Percentiles rank a stretch among this genome's conserved stretches.
Conservation (phyloP, 2,113 vertebrate species). For the Cyanoderma ruficeps region DNA sequence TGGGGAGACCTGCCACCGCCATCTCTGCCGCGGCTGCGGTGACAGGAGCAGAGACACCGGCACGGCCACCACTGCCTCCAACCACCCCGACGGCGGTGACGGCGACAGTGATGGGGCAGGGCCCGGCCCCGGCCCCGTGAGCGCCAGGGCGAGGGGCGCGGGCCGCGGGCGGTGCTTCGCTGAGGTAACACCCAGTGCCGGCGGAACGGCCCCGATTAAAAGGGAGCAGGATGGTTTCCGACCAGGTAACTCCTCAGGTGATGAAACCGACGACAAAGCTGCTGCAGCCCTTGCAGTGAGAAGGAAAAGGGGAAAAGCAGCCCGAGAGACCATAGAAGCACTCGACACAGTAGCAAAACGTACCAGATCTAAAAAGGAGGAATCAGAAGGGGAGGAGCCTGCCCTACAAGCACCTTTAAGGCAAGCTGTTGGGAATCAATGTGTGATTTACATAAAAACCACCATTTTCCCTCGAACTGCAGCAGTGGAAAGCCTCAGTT, state of each 20-base stretch:
- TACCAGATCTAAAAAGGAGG: not conserved
- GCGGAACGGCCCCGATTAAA: not conserved
- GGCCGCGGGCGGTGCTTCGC: fast-evolving
- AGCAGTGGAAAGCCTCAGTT: not conserved
- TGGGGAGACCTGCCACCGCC: not conserved
- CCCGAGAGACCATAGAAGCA: not conserved
- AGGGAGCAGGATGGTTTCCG: too few species aligned
- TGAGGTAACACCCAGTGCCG: not conserved
- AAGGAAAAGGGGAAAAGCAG: not conserved
- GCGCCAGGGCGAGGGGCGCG: not conserved
- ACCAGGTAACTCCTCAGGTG: not conserved
- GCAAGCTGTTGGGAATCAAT: too few species aligned
- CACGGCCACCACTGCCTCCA: too few species aligned
- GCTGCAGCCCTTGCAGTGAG: not conserved
- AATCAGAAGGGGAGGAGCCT: not conserved
- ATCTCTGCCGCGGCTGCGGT: not conserved
- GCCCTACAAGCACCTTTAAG: not conserved
- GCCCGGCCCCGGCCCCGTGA: not conserved
- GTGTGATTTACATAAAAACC: not conserved
- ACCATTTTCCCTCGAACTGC: not conserved
- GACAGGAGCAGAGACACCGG: too few species aligned
- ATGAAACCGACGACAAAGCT: not conserved
- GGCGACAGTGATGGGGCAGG: too few species aligned
- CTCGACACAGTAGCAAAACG: not conserved
- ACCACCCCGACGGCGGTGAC: too few species aligned